These are phyloP conservation scores for Mormyrus proboscirostris DNA, from an alignment of 2,797 vertebrate species.

Conservation along the genomic window DNA sequence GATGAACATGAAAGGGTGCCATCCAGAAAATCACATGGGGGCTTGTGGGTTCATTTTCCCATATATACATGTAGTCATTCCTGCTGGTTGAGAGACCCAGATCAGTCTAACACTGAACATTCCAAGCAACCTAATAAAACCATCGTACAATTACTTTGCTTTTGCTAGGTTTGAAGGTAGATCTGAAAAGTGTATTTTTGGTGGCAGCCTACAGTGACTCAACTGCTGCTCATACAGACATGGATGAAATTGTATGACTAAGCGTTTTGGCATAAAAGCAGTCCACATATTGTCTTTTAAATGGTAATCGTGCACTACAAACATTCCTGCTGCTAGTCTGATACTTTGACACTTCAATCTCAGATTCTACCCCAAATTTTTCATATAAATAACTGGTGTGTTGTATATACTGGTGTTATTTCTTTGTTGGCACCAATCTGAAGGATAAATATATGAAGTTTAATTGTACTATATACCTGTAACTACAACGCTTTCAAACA, in stretches of 20 bases:
- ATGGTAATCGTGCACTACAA: not conserved
- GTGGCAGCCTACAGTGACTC: not conserved
- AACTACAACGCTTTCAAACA: not conserved
- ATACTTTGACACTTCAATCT: not conserved
- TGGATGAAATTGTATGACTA: not conserved
- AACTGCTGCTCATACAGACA: not conserved
- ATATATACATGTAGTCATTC: not conserved
- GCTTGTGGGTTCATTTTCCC: not conserved
- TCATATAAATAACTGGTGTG: not conserved
- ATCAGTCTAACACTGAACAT: not conserved
- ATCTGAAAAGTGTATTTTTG: not conserved
- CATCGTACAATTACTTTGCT: not conserved
- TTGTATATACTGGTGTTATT: not conserved
- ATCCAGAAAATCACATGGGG: not conserved
- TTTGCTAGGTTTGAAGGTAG: not conserved
- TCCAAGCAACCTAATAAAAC: not conserved
- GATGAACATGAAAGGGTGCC: not conserved
- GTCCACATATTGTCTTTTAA: not conserved
- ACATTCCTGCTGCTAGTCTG: not conserved
- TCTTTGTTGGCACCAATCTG: not conserved
- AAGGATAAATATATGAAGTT: not conserved
- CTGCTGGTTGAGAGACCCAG: not conserved
- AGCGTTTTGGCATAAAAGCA: not conserved
- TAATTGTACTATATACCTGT: not conserved
- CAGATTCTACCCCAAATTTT: not conserved